Base-by-base conservation (phyloP, 2,797 vertebrate genomes). In the Thamnophis elegans region DNA sequence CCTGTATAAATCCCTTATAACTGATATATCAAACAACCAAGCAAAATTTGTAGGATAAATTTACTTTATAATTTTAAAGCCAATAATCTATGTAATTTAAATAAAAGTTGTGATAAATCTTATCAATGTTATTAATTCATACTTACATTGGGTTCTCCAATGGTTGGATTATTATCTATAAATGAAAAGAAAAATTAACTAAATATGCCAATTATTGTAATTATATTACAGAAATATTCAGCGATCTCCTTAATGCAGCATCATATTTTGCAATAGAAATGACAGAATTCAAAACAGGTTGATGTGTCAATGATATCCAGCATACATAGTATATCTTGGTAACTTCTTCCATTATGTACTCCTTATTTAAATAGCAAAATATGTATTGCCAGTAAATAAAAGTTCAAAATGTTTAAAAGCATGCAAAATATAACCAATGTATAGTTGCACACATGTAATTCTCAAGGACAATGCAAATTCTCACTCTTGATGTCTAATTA, bases 111-210 rank as follows among this genome's bases (percentile, higher is more conserved):
- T 26, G 12, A 59, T 4, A 47, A 18, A 28, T 4, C 22, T 16
- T 85, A 91, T n/a, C 32, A 88, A 18, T 5, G n/a, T 62, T 78
- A 47, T 60, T 47, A 91, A 93, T 18, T 16, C 28, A 42, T 88
- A 93, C 92, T 99, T 98, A 97, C 94, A 42, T 95, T 97, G 95
- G 98, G 98, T 26, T 98, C 96, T 25, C 93, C 96, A 95, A 97
- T 98, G 96, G 98, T 98, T 0, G 98, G 98, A 93, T 98, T 98
- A 97, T 98, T 98, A 93, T 98, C 99, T 99, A 98, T 96, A 89
- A 97, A 96, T 42, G 94, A 92, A 95, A 93, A 95, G 91, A 55
- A 92, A 94, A 91, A 92, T 82, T 95, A 96, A 93, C 92, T 97
- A 36, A 86, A 42, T 85, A 36, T 89, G 9, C 22, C 26, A n/a